Percentiles rank a stretch among this genome's conserved stretches.
Conservation (phyloP, 2,113 vertebrate species). For the Phainopepla nitens region DNA sequence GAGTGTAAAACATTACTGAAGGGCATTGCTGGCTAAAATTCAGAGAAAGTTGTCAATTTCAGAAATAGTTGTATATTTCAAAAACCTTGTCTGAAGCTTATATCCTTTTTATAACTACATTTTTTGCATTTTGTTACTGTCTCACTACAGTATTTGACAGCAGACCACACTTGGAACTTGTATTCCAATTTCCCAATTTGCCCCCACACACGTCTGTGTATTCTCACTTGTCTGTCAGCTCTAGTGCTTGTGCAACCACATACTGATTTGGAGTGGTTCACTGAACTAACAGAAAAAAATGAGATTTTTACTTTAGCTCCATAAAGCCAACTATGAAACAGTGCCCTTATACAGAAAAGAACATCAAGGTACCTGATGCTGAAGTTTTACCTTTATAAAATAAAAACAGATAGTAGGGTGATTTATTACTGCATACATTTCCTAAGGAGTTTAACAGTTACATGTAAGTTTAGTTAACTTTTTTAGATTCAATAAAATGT, state of each 20-base stretch:
- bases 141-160: not conserved
- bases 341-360: not conserved
- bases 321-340: not conserved
- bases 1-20: not conserved
- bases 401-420: slow-evolving; percentile 16
- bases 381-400: slow-evolving; percentile 56
- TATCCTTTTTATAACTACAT: not conserved
- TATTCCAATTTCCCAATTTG: not conserved
- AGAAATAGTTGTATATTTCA: not conserved
- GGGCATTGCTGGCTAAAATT: not conserved
- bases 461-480: slow-evolving; percentile 43
- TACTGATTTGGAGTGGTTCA: not conserved
- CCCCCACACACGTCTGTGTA: not conserved
- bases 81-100: not conserved
- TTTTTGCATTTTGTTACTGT: not conserved
- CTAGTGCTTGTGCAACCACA: not conserved
- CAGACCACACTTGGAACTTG: not conserved
- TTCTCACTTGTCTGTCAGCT: not conserved
- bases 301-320: not conserved
- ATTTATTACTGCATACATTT: slow-evolving; percentile 65
- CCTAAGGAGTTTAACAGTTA: slow-evolving; percentile 65
- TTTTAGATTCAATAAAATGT: slow-evolving; percentile 16
- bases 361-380: slow-evolving; percentile 53
- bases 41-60: not conserved
- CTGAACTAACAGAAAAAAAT: not conserved